Evolutionary conservation across 2,888 invertebrate species (phyloP), one percentile per base, ranked within the genome.

Genomic region (Dichetophora obliterata): DNA sequence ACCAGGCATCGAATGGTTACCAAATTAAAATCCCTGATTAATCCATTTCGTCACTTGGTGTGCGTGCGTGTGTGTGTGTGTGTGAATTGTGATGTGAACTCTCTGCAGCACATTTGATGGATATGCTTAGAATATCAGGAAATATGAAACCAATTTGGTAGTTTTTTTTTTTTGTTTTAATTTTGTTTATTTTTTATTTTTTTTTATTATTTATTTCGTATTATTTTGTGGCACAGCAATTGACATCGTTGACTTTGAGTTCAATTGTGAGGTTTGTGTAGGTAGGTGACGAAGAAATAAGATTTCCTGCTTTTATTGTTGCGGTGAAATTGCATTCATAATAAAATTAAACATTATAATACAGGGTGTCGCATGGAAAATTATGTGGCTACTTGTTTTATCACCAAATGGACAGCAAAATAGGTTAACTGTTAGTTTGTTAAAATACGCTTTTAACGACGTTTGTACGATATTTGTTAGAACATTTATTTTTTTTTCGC

Each of bases 21-120:
- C 50, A 74, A 74, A 61, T 65, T 65, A 74, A 74, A 63, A 74
- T 74, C 73, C 73, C 73, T 34, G 52, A 74, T 74, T 74, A 59
- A 71, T 24, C 63, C 65, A 63, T 74, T 74, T 65, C 73, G 34
- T 74, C 65, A 74, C 52, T 61, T 48, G 50, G 24, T 19, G 50
- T 14, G 50, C 34, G 34, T 19, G 22, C 5, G 8, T 19, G 22
- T 14, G 54, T 9, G 54, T 54, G 22, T 54, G 54, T 54, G 22
- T 19, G 19, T 54, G 22, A 59, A 27, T 14, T 59, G 16, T 24
- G 27, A 22, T 59, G 27, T 14, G 24, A 16, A 14, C 11, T 24
- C 54, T 22, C 6, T 54, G 19, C 8, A 22, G 14, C 14, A 59
- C 24, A 66, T 66, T 37, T 66, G 66, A 66, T 66, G 66, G 66